Evolutionary conservation across 2,888 invertebrate genomes (phyloP).

Genomic region (Agapostemon virescens): DNA sequence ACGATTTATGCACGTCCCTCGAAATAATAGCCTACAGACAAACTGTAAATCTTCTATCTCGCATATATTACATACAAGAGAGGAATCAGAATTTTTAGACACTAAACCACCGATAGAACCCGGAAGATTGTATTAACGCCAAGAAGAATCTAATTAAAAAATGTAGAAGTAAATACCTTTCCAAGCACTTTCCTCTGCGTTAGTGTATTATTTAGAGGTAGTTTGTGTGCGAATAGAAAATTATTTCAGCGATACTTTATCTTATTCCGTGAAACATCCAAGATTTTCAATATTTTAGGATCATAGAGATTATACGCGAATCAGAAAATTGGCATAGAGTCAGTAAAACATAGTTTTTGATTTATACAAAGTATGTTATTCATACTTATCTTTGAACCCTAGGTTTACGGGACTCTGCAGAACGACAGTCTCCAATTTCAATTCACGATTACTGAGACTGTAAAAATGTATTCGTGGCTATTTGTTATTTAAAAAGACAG

Average conservation of each 20-base stretch:
- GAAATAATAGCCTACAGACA: neutral
- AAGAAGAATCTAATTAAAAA: too few species aligned
- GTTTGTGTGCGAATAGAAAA: neutral
- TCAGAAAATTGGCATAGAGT: neutral
- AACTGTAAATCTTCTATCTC: conserved; percentile 1
- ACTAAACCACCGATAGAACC: neutral
- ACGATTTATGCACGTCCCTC: neutral
- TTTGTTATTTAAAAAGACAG: too few species aligned
- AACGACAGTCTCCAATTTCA: too few species aligned
- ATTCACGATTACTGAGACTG: too few species aligned
- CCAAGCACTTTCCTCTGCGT: neutral
- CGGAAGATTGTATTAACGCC: neutral
- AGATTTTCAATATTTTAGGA: neutral
- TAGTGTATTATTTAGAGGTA: neutral
- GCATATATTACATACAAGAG: neutral
- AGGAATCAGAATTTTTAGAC: neutral
- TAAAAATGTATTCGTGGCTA: too few species aligned
- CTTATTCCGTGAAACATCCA: neutral
- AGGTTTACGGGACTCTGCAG: too few species aligned
- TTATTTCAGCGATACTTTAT: neutral
- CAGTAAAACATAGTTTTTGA: too few species aligned
- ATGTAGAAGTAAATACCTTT: neutral
- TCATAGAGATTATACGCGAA: neutral
- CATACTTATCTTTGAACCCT: too few species aligned
- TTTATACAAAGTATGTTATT: too few species aligned